These are phyloP conservation scores for Gadopsis marmoratus DNA, from an alignment of 2,797 vertebrate species.

Conservation along the genomic window DNA sequence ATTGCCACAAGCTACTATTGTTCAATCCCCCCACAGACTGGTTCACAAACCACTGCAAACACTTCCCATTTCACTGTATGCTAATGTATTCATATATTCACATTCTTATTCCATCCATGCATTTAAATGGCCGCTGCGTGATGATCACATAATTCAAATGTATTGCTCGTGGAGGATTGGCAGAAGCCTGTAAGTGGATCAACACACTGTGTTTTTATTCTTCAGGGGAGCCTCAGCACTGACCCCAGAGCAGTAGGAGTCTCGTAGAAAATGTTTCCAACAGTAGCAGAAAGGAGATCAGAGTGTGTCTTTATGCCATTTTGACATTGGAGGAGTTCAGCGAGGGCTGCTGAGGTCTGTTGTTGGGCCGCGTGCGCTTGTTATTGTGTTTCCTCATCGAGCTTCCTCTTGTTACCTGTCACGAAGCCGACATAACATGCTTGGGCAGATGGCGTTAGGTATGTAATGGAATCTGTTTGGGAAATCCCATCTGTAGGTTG, in stretches of 20 bases:
- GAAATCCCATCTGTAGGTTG: constrained; percentile 66
- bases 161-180: constrained; percentile 50
- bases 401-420: constrained; percentile 76
- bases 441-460: constrained; percentile 68
- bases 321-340: constrained; percentile 73
- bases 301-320: constrained; percentile 63
- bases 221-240: constrained; percentile 26
- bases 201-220: background rate
- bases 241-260: constrained; percentile 67
- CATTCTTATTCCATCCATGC: constrained; percentile 55
- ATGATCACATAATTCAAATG: constrained; percentile 70
- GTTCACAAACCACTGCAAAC: constrained; percentile 42
- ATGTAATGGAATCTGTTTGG: constrained; percentile 64
- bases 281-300: constrained; percentile 64
- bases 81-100: constrained; percentile 74
- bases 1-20: constrained; percentile 47
- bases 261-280: constrained; percentile 66
- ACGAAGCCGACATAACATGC: constrained; percentile 72
- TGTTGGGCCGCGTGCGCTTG: constrained; percentile 64
- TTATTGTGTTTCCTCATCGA: constrained; percentile 72
- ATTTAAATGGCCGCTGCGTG: constrained; percentile 65
- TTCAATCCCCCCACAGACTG: constrained; percentile 28
- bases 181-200: constrained; percentile 40
- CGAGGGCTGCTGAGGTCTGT: constrained; percentile 59
- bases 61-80: constrained; percentile 33